Evolutionary conservation across 2,797 vertebrate genomes (phyloP).

Genomic region (Sebastes aleutianus): DNA sequence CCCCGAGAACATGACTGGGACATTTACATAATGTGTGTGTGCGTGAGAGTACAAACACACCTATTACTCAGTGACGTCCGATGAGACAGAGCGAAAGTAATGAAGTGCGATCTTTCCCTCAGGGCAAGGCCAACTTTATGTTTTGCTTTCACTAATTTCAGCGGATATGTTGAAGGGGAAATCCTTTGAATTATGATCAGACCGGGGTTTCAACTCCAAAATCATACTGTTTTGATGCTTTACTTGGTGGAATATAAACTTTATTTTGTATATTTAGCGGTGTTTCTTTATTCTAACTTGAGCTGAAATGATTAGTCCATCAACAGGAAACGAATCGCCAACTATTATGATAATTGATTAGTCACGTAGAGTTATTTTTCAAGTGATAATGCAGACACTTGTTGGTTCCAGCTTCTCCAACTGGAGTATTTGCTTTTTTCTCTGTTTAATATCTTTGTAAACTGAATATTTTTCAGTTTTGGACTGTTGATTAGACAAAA

Average conservation of each 20-base stretch:
- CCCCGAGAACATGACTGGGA: constrained; percentile 12
- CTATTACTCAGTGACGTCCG: background rate
- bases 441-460: background rate
- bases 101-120: background rate
- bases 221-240: background rate
- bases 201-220: background rate
- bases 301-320: background rate
- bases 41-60: background rate
- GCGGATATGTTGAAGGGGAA: background rate
- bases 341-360: too few species aligned
- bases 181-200: background rate
- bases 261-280: background rate
- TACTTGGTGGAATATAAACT: background rate
- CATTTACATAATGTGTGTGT: constrained; percentile 44
- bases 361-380: too few species aligned
- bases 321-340: background rate
- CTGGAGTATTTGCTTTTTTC: background rate
- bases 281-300: background rate
- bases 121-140: background rate
- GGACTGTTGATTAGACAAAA: background rate
- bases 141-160: background rate
- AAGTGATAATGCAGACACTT: too few species aligned
- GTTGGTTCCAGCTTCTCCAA: background rate
- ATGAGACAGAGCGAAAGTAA: background rate
- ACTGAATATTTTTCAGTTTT: background rate